Evolutionary conservation across 2,113 vertebrate genomes (phyloP), one percentile per base, ranked within the genome.

Genomic region (Chrysochloris asiatica): DNA sequence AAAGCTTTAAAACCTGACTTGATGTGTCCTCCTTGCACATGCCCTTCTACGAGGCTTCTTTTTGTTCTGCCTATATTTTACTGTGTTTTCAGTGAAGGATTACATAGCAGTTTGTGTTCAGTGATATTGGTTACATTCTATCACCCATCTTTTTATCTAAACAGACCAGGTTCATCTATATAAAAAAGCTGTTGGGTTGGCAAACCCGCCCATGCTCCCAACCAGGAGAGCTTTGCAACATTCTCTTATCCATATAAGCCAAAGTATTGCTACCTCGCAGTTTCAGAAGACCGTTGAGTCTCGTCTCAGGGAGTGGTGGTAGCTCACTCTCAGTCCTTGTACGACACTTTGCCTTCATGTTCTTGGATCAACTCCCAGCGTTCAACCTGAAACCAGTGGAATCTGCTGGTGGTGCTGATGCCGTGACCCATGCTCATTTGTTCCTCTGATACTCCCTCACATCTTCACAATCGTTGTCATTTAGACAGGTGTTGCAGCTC

Each of bases 351-450:
- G 16, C 16, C 63, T 67, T 36, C 63, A 67, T 8, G 16, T 6
- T 19, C n/a, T 67, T 65, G 30, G 5, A 3, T 3, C 14, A 43
- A 7, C 0, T 3, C 48, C 54, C 21, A 26, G 26, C 0, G 0
- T 28, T 38, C 24, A n/a, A 82, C 4, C 0, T 1, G 6, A 24
- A 48, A 24, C 47, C 41, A 7, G 0, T 2, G 36, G 28, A 71
- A 19, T 85, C 8, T 36, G 0, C 22, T 19, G 11, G 13, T 36
- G 21, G 14, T 3, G 10, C 43, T 14, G 73, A 26, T 8, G 54
- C 33, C 0, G 6, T 59, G 77, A 22, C 30, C 41, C 0, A 0
- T 6, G 22, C 22, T 54, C 48, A 1, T 14, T 0, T 21, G 63
- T 17, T 61, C 4, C 59, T 78, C 26, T 17, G 69, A 36, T 33